phyloP scores from a whole-genome alignment of 2,797 vertebrate genomes.

The Channa striata region DNA sequence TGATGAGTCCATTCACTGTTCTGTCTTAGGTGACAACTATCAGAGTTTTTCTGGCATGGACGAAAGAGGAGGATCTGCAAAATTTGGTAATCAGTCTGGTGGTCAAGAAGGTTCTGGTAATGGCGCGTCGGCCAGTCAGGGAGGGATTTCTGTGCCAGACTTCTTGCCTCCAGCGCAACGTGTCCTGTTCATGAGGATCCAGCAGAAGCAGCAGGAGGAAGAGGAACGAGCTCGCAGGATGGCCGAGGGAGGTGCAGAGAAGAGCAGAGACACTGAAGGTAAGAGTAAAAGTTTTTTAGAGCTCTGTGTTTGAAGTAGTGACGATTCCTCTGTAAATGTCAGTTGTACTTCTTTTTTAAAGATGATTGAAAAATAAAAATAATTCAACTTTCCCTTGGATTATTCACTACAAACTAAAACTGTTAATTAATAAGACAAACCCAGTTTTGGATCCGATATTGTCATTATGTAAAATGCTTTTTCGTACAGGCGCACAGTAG shows the following conservation, averaged over 20 bases:
- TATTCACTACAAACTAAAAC: too few species aligned
- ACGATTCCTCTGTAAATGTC: too few species aligned
- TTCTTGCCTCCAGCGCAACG: conserved; percentile 94
- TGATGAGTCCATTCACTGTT: background rate
- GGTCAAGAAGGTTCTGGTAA: conserved; percentile 72
- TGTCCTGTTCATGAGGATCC: conserved; percentile 94
- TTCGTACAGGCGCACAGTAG: too few species aligned
- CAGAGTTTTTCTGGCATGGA: conserved; percentile 84
- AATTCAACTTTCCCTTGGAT: too few species aligned
- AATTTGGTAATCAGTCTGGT: conserved; percentile 76
- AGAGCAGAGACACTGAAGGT: conserved; percentile 89
- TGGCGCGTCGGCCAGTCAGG: conserved; percentile 71
- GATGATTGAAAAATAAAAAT: too few species aligned
- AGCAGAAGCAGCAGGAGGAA: conserved; percentile 96
- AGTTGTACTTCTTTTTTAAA: too few species aligned
- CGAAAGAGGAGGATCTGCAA: conserved; percentile 68
- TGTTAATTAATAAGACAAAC: too few species aligned
- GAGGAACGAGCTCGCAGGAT: conserved; percentile 91
- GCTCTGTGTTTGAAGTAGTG: too few species aligned
- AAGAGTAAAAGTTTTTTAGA: conserved; percentile 11
- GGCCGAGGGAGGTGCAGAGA: conserved; percentile 86
- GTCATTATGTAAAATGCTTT: too few species aligned
- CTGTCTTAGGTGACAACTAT: conserved; percentile 84
- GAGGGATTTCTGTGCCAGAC: conserved; percentile 88
- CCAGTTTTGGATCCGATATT: too few species aligned